Percentiles rank a stretch among this genome's conserved stretches.
These are phyloP conservation scores for Dastarcus helophoroides DNA, from an alignment of 2,888 invertebrate species.

Conservation along the genomic window DNA sequence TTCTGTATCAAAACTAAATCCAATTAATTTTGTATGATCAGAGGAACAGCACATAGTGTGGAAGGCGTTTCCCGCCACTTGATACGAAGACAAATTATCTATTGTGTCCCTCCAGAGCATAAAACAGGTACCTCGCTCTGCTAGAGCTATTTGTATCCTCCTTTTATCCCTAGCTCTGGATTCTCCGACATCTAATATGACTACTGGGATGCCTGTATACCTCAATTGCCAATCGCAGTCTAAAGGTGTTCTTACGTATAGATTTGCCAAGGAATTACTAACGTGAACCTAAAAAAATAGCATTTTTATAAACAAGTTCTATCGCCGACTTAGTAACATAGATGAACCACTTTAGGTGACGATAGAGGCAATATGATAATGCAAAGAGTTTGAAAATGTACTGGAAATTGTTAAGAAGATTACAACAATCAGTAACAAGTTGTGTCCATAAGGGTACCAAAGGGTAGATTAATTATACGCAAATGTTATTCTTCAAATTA, in stretches of 20 bases:
- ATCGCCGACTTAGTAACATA: neutral
- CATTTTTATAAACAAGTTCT: neutral
- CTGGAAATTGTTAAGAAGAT: too few species aligned
- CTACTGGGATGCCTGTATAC: constrained; percentile 68
- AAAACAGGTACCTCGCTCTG: constrained; percentile 61
- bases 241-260: constrained; percentile 50
- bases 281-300: constrained; percentile 49
- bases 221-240: constrained; percentile 56
- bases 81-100: constrained; percentile 67
- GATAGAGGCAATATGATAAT: too few species aligned
- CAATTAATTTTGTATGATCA: constrained; percentile 65
- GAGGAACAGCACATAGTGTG: constrained; percentile 71
- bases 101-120: constrained; percentile 72
- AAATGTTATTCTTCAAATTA: too few species aligned
- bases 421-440: too few species aligned
- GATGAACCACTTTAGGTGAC: too few species aligned
- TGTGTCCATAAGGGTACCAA: too few species aligned
- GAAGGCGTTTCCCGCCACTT: constrained; percentile 58
- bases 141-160: constrained; percentile 41
- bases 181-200: constrained; percentile 66
- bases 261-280: constrained; percentile 61
- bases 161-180: constrained; percentile 56
- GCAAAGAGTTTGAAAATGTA: too few species aligned
- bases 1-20: constrained; percentile 68
- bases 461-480: too few species aligned